phyloP scores from a whole-genome alignment of 2,888 invertebrate species.

The Rhodophaea formosa region DNA sequence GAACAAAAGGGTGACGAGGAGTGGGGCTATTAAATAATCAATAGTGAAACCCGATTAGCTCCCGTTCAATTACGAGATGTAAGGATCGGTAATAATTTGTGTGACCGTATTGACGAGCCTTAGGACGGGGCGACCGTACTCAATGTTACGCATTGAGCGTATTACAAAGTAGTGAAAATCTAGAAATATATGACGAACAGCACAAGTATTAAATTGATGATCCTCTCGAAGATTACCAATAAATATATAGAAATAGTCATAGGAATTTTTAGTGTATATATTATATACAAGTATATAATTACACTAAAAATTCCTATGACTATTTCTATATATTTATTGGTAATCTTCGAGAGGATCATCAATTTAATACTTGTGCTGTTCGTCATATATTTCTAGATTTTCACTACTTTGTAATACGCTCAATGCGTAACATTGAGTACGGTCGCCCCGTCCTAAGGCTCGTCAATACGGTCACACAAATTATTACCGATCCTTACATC shows the following conservation, averaged over 20 bases:
- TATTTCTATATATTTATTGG: too few relatives aligned
- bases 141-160: neutral
- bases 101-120: neutral
- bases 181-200: too few relatives aligned
- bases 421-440: constrained; percentile 2
- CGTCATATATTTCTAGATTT: too few relatives aligned
- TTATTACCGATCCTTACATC: neutral
- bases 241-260: too few relatives aligned
- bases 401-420: neutral
- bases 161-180: neutral
- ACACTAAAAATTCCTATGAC: too few relatives aligned
- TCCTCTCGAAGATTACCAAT: too few relatives aligned
- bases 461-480: neutral
- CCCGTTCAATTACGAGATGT: neutral
- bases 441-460: neutral
- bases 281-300: too few relatives aligned
- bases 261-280: too few relatives aligned
- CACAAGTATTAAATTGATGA: too few relatives aligned
- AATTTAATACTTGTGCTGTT: too few relatives aligned
- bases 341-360: too few relatives aligned
- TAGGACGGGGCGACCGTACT: neutral
- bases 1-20: neutral
- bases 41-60: neutral
- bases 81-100: neutral
- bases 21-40: neutral